These are phyloP conservation scores for Nudaria mundana DNA, from an alignment of 2,888 invertebrate species.

Conservation along the genomic window DNA sequence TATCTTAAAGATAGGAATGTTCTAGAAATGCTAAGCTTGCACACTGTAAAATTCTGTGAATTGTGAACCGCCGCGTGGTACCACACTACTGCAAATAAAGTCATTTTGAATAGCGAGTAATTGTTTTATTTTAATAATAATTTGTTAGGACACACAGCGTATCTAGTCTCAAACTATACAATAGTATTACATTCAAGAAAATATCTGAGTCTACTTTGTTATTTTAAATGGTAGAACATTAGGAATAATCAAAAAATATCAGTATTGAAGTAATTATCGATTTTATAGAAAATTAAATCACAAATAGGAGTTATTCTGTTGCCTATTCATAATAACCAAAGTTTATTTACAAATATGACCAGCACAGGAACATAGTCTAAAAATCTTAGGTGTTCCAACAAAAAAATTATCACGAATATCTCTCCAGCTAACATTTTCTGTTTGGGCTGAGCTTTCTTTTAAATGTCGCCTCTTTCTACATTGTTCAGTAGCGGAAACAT, in stretches of 20 bases:
- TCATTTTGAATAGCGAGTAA: slow-evolving; percentile 48
- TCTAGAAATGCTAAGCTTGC: slow-evolving; percentile 4
- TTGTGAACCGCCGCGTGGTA: slow-evolving; percentile 26
- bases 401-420: slow-evolving; percentile 21
- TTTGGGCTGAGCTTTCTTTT: slow-evolving; percentile 11
- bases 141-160: too few species aligned
- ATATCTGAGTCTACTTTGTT: too few species aligned
- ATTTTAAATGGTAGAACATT: too few species aligned
- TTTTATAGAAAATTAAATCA: too few species aligned
- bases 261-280: too few species aligned
- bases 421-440: slow-evolving; percentile 14
- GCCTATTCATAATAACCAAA: not conserved
- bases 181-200: too few species aligned
- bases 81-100: slow-evolving; percentile 56
- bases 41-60: slow-evolving; percentile 8
- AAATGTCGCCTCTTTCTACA: slow-evolving; percentile 17
- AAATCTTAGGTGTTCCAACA: slow-evolving; percentile 25
- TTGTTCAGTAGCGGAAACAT: not conserved
- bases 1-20: slow-evolving; percentile 6
- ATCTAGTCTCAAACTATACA: too few species aligned
- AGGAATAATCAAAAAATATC: too few species aligned
- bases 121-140: slow-evolving; percentile 30
- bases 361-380: slow-evolving; percentile 22
- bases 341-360: slow-evolving; percentile 16
- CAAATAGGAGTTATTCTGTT: too few species aligned